These are phyloP conservation scores for Chloromyia formosa DNA, from an alignment of 2,888 invertebrate genomes.

Conservation along the genomic window DNA sequence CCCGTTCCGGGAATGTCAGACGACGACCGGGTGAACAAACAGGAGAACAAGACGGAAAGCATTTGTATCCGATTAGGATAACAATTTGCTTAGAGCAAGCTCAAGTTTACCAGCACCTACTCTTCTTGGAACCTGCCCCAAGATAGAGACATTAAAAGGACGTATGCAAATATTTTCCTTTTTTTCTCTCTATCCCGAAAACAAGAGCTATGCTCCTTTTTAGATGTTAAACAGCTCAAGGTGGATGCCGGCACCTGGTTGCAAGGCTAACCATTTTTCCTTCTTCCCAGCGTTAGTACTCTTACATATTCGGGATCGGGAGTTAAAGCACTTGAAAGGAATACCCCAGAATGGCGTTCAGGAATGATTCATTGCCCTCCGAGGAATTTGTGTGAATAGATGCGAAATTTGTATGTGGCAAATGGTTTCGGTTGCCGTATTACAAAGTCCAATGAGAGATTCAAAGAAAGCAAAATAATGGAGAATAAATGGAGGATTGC, in stretches of 20 bases:
- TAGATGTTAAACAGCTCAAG: constrained; percentile 29
- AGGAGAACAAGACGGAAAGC: background rate
- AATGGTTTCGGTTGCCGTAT: constrained; percentile 21
- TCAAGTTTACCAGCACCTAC: too few species aligned
- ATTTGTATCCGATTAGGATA: constrained; percentile 42
- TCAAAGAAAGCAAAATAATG: background rate
- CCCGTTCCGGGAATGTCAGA: too few species aligned
- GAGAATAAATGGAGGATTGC: background rate
- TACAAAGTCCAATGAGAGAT: background rate
- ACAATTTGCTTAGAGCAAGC: constrained; percentile 38
- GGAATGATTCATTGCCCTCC: constrained; percentile 38
- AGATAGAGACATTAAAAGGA: constrained; percentile 18
- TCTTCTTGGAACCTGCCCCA: background rate
- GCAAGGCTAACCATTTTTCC: too few species aligned
- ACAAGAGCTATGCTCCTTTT: background rate
- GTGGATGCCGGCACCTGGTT: background rate
- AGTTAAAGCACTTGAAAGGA: background rate
- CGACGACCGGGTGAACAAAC: too few species aligned
- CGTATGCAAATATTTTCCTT: constrained; percentile 9
- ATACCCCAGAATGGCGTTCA: background rate
- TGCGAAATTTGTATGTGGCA: constrained; percentile 33
- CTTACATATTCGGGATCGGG: background rate
- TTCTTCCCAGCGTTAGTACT: background rate
- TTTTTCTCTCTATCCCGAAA: background rate
- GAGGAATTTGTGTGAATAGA: constrained; percentile 25